Evolutionary conservation across 35 echinoderm and acorn worm species (phyloP), one percentile per base, ranked within the genome.

Genomic region (Ophioderma brevispina): DNA sequence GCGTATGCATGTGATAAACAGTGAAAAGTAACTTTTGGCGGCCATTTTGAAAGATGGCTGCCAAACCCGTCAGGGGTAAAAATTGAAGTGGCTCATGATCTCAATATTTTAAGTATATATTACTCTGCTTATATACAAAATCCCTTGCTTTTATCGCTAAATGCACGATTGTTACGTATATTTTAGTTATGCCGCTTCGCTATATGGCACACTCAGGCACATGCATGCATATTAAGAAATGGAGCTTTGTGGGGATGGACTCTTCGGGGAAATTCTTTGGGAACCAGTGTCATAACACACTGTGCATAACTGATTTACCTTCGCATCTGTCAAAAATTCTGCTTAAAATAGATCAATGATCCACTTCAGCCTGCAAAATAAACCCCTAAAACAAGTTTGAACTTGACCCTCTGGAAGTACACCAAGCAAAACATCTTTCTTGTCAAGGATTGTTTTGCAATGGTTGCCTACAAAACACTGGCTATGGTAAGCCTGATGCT

Each of bases 161-260:
- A n/a, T n/a, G n/a, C n/a, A n/a, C n/a, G n/a, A n/a, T n/a, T n/a
- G n/a, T n/a, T n/a, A n/a, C n/a, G n/a, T n/a, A n/a, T n/a, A n/a
- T n/a, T n/a, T n/a, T n/a, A n/a, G n/a, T n/a, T 25, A 76, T 19
- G 15, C 28, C 76, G 1, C 28, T 43, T 21, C 55, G 37, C 23
- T 34, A 38, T 76, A 0, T 18, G 1, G 39, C 52, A 75, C 55
- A 87, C 38, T 87, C 84, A 0, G 84, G 84, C 18, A 87, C 59
- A 37, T 87, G 84, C n/a, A n/a, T n/a, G 59, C 55, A 64, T 6
- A 75, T 76, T 0, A 87, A 35, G 4, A 87, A 23, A n/a, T 87
- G 84, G 3, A 64, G 84, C 38, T 87, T 87, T 0, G 84, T 55
- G 1, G 84, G 56, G 11, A 87, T 87, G 36, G 31, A 35, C 31